phyloP scores from a whole-genome alignment of 1,140 invertebrate species.

The Drosophila sucinea region DNA sequence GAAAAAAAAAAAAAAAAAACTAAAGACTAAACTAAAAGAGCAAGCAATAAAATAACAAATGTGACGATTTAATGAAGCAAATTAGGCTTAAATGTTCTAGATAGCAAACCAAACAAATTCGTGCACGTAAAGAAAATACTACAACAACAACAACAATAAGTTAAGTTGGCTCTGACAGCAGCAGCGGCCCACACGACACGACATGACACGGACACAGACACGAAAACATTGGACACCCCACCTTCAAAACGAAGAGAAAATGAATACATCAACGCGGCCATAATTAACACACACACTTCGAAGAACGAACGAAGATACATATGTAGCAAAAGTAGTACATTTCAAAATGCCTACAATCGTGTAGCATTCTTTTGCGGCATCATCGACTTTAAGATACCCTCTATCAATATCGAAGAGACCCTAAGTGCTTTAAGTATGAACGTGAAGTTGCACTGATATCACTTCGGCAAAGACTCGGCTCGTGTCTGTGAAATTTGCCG shows the following conservation, averaged over 20 bases:
- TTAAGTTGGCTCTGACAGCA: slow-evolving; percentile 1
- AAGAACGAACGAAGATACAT: slow-evolving; percentile 33
- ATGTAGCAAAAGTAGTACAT: background rate
- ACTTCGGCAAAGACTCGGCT: no score
- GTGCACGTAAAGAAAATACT: slow-evolving; percentile 65
- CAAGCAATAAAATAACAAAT: slow-evolving; percentile 62
- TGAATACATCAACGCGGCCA: slow-evolving; percentile 60
- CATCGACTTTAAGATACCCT: slow-evolving; percentile 3
- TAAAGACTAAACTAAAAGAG: slow-evolving; percentile 24
- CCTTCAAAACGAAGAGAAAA: slow-evolving; percentile 35
- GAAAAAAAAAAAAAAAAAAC: background rate
- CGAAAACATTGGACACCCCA: slow-evolving; percentile 23
- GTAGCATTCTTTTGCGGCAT: background rate
- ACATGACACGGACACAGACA: slow-evolving; percentile 17
- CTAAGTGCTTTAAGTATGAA: no score
- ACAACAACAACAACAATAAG: slow-evolving; percentile 15
- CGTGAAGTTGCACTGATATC: no score
- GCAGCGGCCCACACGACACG: slow-evolving; percentile 18
- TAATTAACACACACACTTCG: slow-evolving; percentile 55
- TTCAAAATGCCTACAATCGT: background rate
- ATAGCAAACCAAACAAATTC: slow-evolving; percentile 60
- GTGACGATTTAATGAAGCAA: slow-evolving; percentile 74
- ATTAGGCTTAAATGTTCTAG: slow-evolving; percentile 77
- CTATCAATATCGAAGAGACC: background rate
- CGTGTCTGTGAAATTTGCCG: no score